A percentile compares a stretch with the other conserved stretches of the same genome.
phyloP scores from a whole-genome alignment of 2,888 invertebrate species.

The Taphrorychus bicolor region DNA sequence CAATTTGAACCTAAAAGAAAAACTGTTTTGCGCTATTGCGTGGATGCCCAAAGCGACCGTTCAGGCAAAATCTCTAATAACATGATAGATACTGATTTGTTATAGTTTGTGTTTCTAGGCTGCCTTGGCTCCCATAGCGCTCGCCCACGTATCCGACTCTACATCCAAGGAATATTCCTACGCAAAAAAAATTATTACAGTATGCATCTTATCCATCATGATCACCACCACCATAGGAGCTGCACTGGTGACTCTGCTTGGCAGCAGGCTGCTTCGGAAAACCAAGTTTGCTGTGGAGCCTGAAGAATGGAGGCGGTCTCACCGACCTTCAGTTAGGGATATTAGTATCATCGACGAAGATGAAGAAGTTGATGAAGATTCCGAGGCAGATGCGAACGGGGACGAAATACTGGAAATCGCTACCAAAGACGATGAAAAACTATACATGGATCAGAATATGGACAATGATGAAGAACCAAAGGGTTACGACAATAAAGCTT shows the following conservation, averaged over 20 bases:
- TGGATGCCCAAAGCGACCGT: slow-evolving; percentile 98
- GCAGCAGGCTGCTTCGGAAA: slow-evolving; percentile 78
- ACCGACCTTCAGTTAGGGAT: slow-evolving; percentile 83
- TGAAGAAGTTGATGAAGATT: slow-evolving; percentile 61
- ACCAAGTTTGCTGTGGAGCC: slow-evolving; percentile 68
- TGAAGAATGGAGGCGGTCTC: slow-evolving; percentile 78
- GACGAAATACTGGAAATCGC: too few relatives aligned
- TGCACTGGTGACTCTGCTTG: slow-evolving; percentile 78
- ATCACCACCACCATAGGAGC: slow-evolving; percentile 86
- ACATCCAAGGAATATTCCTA: slow-evolving; percentile 62
- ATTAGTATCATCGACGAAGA: slow-evolving; percentile 87
- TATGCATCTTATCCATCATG: slow-evolving; percentile 82
- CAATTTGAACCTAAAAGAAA: slow-evolving; percentile 85
- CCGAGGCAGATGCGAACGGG: too few relatives aligned
- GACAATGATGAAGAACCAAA: too few relatives aligned
- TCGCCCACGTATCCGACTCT: slow-evolving; percentile 68
- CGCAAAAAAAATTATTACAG: slow-evolving; percentile 75
- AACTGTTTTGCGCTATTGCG: slow-evolving; percentile 88
- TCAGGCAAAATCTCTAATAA: slow-evolving; percentile 72
- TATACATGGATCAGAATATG: too few relatives aligned
- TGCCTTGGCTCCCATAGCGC: slow-evolving; percentile 39
- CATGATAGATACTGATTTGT: neutral
- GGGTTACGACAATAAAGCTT: too few relatives aligned
- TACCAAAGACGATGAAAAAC: too few relatives aligned
- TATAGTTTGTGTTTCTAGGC: slow-evolving; percentile 29